These are phyloP conservation scores for Tiliacea aurago DNA, from an alignment of 2,888 invertebrate genomes.

Conservation along the genomic window DNA sequence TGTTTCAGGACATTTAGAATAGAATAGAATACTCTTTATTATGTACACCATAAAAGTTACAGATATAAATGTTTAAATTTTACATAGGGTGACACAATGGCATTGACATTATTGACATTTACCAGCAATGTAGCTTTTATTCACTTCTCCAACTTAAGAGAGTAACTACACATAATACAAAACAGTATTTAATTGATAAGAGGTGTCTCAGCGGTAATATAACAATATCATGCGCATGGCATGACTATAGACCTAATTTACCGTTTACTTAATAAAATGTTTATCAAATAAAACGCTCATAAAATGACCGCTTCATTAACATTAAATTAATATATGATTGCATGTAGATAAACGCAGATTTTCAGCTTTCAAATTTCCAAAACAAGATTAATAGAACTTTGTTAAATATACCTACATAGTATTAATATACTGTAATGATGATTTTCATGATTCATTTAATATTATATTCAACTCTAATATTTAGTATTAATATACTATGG, in stretches of 20 bases:
- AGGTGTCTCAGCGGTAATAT: conserved; percentile 13
- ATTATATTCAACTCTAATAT: no score
- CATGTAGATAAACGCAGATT: neutral
- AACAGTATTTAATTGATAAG: conserved; percentile 44
- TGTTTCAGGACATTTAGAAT: neutral
- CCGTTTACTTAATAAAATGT: neutral
- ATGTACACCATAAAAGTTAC: no score
- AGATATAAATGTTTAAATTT: no score
- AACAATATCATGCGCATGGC: neutral
- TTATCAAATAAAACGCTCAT: conserved; percentile 7
- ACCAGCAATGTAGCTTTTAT: neutral
- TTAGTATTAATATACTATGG: no score
- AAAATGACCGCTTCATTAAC: conserved; percentile 2
- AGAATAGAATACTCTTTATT: no score
- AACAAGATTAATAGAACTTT: neutral
- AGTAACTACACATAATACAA: conserved; percentile 16
- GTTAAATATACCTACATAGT: neutral
- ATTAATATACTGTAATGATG: no score
- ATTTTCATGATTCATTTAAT: no score
- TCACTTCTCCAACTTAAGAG: neutral
- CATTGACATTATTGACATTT: no score
- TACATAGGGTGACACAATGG: no score
- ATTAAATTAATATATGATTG: neutral
- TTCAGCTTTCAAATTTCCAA: neutral
- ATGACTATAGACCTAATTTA: conserved; percentile 14